Conservation (phyloP, 2,113 vertebrate genomes). For the Cranoglanis bouderius region DNA sequence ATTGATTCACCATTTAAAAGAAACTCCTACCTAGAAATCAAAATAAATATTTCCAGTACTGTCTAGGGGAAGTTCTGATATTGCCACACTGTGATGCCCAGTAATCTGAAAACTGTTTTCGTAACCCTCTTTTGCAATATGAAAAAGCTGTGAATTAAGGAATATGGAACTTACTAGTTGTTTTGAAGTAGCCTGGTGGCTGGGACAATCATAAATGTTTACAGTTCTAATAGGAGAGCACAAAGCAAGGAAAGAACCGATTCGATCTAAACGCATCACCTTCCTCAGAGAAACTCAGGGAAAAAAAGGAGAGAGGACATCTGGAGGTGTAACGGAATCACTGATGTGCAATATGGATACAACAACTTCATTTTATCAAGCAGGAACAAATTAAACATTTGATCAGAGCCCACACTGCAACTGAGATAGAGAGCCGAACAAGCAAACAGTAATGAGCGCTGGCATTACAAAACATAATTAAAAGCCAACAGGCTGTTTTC, state of each 20-base stretch:
- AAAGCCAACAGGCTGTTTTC: conserved; percentile 43
- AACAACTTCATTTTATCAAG: conserved; percentile 35
- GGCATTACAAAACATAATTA: conserved; percentile 45
- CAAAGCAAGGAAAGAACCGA: background rate
- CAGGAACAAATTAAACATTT: conserved; percentile 36
- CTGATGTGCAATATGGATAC: conserved; percentile 24
- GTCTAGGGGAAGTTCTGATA: conserved; percentile 25
- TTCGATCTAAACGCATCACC: background rate
- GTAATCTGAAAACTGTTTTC: background rate
- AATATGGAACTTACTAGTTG: background rate
- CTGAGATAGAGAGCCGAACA: background rate
- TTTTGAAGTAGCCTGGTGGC: background rate
- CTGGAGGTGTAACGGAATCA: conserved; percentile 24
- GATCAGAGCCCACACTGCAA: background rate
- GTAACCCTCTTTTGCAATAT: conserved; percentile 4
- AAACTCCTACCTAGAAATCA: conserved; percentile 24
- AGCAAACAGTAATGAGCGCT: conserved; percentile 29
- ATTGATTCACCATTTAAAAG: conserved; percentile 36
- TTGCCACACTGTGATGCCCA: conserved; percentile 22
- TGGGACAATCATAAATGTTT: background rate
- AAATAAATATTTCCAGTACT: background rate
- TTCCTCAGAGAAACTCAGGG: background rate
- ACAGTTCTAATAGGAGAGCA: no score
- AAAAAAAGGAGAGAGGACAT: background rate
- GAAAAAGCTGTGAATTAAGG: conserved; percentile 5